Evolutionary conservation across 2,888 invertebrate genomes (phyloP).

Genomic region (Drosophila mercatorum): DNA sequence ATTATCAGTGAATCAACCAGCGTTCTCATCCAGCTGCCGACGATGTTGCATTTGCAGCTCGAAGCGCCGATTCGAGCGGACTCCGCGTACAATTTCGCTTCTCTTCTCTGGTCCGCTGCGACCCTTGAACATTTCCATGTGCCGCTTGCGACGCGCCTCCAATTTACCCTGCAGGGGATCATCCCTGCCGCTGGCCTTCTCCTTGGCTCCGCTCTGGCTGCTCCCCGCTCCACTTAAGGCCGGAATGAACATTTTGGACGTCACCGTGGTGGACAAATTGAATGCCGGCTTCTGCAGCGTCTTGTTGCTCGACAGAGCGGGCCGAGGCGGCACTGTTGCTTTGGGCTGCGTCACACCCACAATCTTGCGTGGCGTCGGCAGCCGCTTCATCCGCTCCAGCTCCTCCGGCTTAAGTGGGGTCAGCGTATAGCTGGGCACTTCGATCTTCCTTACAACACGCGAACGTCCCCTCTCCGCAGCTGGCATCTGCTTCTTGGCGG

Average conservation of each 20-base stretch:
- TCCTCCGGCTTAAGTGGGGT: constrained; percentile 16
- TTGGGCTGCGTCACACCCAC: constrained; percentile 13
- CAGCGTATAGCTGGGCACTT: constrained; percentile 23
- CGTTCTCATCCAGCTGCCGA: constrained; percentile 76
- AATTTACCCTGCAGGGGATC: constrained; percentile 52
- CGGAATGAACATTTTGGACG: constrained; percentile 30
- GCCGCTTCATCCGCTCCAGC: constrained; percentile 4
- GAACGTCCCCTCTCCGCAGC: constrained; percentile 26
- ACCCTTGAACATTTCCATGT: constrained; percentile 82
- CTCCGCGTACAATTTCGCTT: constrained; percentile 86
- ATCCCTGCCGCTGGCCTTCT: neutral
- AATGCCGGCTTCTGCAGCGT: constrained; percentile 49
- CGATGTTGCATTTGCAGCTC: constrained; percentile 90
- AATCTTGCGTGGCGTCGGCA: constrained; percentile 25
- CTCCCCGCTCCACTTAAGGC: neutral
- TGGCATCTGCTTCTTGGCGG: constrained; percentile 20
- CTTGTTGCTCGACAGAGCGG: neutral
- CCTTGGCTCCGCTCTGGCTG: neutral
- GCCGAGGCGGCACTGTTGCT: neutral
- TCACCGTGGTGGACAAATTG: constrained; percentile 54
- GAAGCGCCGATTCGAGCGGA: constrained; percentile 89
- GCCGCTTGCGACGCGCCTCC: constrained; percentile 73
- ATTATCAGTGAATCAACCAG: constrained; percentile 10
- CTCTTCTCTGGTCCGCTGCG: constrained; percentile 47
- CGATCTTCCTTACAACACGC: constrained; percentile 57